Evolutionary conservation across 2,797 vertebrate genomes (phyloP).

Genomic region (Toxotes lorentzi): DNA sequence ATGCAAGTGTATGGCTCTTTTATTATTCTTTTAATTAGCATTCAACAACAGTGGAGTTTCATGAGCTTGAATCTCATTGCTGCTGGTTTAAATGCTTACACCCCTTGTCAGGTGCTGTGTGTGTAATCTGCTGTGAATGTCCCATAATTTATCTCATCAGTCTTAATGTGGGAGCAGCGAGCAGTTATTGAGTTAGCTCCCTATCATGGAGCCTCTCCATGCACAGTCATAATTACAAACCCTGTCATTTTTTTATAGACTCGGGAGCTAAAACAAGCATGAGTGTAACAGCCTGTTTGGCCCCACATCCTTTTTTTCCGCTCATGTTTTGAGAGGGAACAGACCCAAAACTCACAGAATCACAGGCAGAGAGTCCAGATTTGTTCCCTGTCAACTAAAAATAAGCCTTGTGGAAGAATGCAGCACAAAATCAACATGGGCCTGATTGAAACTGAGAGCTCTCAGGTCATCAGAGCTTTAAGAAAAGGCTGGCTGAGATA

Average conservation of each 20-base stretch:
- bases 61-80: constrained; percentile 1
- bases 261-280: constrained; percentile 85
- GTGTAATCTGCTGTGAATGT: constrained; percentile 40
- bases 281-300: constrained; percentile 81
- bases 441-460: constrained; percentile 68
- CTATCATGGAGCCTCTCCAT: constrained; percentile 71
- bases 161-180: constrained; percentile 65
- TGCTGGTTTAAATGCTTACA: constrained; percentile 9
- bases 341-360: constrained; percentile 84
- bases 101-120: constrained; percentile 41
- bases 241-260: constrained; percentile 81
- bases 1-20: not conserved
- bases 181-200: constrained; percentile 71
- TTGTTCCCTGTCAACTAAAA: constrained; percentile 81
- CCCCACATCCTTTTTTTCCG: constrained; percentile 71
- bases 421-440: constrained; percentile 67
- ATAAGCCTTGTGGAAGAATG: constrained; percentile 74
- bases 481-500: constrained; percentile 40
- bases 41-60: not conserved
- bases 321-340: constrained; percentile 80
- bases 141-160: constrained; percentile 55
- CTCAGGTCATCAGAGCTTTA: constrained; percentile 60
- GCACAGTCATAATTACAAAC: constrained; percentile 80
- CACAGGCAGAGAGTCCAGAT: constrained; percentile 76
- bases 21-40: not conserved